phyloP scores from a whole-genome alignment of 1,140 invertebrate genomes.

The Galendromus occidentalis region DNA sequence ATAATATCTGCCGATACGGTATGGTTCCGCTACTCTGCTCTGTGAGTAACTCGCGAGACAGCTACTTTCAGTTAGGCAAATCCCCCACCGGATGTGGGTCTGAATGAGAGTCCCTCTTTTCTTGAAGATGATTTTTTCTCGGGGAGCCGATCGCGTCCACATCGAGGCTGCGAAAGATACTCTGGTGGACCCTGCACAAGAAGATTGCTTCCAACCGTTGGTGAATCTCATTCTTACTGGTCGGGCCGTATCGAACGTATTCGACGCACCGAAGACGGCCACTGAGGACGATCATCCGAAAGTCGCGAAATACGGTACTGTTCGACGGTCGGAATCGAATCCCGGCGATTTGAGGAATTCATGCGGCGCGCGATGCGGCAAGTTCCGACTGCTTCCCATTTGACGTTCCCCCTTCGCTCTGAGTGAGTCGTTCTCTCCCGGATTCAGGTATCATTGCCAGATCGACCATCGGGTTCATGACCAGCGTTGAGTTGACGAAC shows the following conservation, averaged over 20 bases:
- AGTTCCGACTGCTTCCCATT: too few species aligned
- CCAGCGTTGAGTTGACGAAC: not conserved
- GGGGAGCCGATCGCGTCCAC: not conserved
- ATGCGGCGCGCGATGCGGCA: too few species aligned
- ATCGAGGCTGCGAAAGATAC: slow-evolving; percentile 1
- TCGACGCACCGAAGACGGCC: not conserved
- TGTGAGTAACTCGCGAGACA: not conserved
- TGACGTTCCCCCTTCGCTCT: too few species aligned
- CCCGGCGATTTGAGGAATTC: too few species aligned
- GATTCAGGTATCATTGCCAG: not conserved
- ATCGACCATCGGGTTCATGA: not conserved
- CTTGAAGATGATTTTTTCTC: not conserved
- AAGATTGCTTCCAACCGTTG: not conserved
- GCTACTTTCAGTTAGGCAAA: too few species aligned
- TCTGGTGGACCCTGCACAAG: not conserved
- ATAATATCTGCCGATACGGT: slow-evolving; percentile 2
- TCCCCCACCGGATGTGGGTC: too few species aligned
- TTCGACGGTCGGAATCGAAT: too few species aligned
- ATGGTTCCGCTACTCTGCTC: not conserved
- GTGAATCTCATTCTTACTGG: slow-evolving; percentile 6
- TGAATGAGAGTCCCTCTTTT: not conserved
- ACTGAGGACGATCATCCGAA: slow-evolving; percentile 6
- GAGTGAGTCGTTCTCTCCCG: too few species aligned
- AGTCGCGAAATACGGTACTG: not conserved
- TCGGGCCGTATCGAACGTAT: not conserved